Percentiles rank a stretch among this genome's conserved stretches.
Evolutionary conservation across 2,888 invertebrate species (phyloP).

Genomic region (Melipona bicolor): DNA sequence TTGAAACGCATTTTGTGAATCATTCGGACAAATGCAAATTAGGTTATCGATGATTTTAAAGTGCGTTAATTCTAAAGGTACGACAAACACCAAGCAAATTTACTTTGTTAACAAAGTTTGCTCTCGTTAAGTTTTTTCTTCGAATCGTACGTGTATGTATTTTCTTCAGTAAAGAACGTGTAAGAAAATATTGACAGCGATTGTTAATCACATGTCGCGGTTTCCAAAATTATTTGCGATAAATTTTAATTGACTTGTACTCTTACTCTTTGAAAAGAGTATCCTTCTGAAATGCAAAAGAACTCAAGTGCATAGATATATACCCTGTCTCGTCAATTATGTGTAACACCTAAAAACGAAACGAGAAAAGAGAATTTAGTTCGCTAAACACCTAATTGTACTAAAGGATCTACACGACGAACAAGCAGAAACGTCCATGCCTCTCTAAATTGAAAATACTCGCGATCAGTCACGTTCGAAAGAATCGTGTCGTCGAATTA

Average conservation of each 20-base stretch:
- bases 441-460: background rate
- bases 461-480: background rate
- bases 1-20: background rate
- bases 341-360: background rate
- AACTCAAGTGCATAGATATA: background rate
- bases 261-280: too few species aligned
- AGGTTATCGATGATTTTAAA: background rate
- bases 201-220: background rate
- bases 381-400: constrained; percentile 6
- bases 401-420: constrained; percentile 13
- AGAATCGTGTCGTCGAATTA: background rate
- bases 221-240: background rate
- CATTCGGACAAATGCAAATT: background rate
- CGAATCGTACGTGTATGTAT: background rate
- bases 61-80: background rate
- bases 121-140: background rate
- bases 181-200: constrained; percentile 1
- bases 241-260: constrained; percentile 8
- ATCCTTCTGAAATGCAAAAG: background rate
- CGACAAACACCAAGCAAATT: constrained; percentile 1
- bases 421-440: constrained; percentile 9
- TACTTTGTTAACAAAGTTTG: background rate
- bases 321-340: background rate
- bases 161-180: background rate
- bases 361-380: background rate